These are phyloP conservation scores for Gasteruption jaculator DNA, from an alignment of 2,888 invertebrate genomes.

Conservation along the genomic window DNA sequence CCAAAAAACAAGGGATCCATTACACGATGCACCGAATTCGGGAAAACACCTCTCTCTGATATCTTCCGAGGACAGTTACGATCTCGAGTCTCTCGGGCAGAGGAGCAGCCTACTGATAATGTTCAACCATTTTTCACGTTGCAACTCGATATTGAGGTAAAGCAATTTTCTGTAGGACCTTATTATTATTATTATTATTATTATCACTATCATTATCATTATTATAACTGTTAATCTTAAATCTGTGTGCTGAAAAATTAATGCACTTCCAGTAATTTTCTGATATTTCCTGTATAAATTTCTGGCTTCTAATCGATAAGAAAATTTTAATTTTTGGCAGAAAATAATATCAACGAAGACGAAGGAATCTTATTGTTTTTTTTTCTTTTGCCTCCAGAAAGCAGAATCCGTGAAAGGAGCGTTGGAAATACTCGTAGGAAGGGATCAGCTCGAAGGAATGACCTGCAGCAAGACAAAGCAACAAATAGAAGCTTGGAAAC, in stretches of 20 bases:
- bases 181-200: too few species aligned
- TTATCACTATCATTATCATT: neutral
- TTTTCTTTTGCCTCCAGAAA: slow-evolving; percentile 57
- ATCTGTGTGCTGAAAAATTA: too few species aligned
- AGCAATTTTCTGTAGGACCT: too few species aligned
- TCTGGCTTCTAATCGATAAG: neutral
- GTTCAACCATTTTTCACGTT: slow-evolving; percentile 95
- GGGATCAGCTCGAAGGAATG: slow-evolving; percentile 83
- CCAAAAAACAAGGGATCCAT: slow-evolving; percentile 84
- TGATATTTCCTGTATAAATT: neutral
- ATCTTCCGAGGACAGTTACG: slow-evolving; percentile 91
- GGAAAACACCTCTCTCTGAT: slow-evolving; percentile 83
- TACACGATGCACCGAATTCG: slow-evolving; percentile 78
- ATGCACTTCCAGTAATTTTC: neutral
- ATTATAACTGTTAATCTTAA: neutral
- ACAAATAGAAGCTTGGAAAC: slow-evolving; percentile 85
- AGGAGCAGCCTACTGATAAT: slow-evolving; percentile 79
- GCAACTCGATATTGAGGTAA: slow-evolving; percentile 91
- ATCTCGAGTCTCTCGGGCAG: slow-evolving; percentile 72
- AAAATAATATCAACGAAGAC: too few species aligned
- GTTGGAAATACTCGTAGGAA: slow-evolving; percentile 77
- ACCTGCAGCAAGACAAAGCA: slow-evolving; percentile 76
- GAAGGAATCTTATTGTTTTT: neutral
- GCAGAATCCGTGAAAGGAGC: slow-evolving; percentile 82
- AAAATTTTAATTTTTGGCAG: slow-evolving; percentile 10